Evolutionary conservation across 2,888 invertebrate species (phyloP), one percentile per base, ranked within the genome.

Genomic region (Chrysotoxum bicinctum): DNA sequence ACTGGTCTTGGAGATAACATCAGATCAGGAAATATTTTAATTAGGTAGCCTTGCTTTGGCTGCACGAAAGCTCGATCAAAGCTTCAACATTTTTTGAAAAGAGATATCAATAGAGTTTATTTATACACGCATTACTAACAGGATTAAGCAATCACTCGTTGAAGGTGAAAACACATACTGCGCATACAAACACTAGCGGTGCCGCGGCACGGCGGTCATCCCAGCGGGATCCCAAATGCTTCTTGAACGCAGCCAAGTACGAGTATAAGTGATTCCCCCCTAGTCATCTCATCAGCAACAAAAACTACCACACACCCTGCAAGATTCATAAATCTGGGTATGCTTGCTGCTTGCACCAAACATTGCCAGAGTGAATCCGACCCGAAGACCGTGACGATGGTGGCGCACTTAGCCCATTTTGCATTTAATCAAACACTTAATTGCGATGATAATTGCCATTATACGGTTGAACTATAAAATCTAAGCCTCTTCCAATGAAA

Each of bases 401-500:
- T 64, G 43, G 70, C 85, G 85, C 76, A 81, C 85, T 85, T 81
- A 77, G 73, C 64, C 72, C 52, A 77, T 85, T 85, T 85, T 76
- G 85, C 81, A 85, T 85, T 86, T 86, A 86, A 86, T 82, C 86
- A 82, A 86, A 86, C 70, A 86, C 86, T 86, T 86, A 86, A 86
- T 82, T 86, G 86, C 82, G 66, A 78, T 69, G 86, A 86, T 86
- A 86, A 86, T 86, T 86, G 86, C 86, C 60, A 86, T 86, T 86
- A 82, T 86, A 82, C 77, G 86, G 82, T 82, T 74, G 58, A 77
- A 70, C 82, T 72, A 86, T 82, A 82, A 86, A 85, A 81, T 73
- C 76, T 23, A 64, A 70, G 66, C 48, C 48, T 32, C 64, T 58
- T 37, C 69, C 43, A 10, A 16, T 43, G 16, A 16, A 60, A 35